Base-by-base conservation (phyloP, 2,797 vertebrate genomes). In the Denticeps clupeoides region DNA sequence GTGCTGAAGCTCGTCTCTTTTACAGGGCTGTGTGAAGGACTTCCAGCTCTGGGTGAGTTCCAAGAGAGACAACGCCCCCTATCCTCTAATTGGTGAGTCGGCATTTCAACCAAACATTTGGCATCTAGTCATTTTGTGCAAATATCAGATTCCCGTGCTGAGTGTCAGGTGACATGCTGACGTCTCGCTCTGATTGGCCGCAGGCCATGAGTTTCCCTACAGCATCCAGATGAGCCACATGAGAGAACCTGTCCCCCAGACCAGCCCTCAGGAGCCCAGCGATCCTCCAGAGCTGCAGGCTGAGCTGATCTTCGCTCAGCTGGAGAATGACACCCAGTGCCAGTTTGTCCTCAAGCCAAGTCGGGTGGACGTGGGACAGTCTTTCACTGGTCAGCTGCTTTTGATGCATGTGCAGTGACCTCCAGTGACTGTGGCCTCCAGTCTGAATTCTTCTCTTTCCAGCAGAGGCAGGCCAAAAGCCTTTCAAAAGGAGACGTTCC, bases 161-260 rank as follows among this genome's bases (percentile, higher is more conserved):
- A n/a, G n/a, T 60, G 31, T 53, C 32, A 59, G 57, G 49, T 69
- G 11, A 70, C 57, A 56, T 58, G 41, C 56, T 47, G 4, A 16
- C 47, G 9, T 13, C 57, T 40, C 31, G 19, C n/a, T n/a, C n/a
- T n/a, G n/a, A n/a, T n/a, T n/a, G n/a, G n/a, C n/a, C 69, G 62
- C 70, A 97, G 93, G 93, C 33, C 93, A 97, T 2, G 93, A 97
- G 70, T 90, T 87, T 71, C 93, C 93, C 55, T 94, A 91, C 66
- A 88, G 85, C 70, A 94, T 97, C 53, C 93, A 92, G 84, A 95
- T 93, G 88, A 92, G 85, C 78, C 89, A 96, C 65, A 81, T 97
- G 49, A 84, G 88, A 3, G 83, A 90, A 0, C 77, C 81, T 21
- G 67, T 71, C 48, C 70, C 78, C 28, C 78, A 75, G 58, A 57